Evolutionary conservation across 2,113 vertebrate species (phyloP).

Genomic region (Puntigrus tetrazona): DNA sequence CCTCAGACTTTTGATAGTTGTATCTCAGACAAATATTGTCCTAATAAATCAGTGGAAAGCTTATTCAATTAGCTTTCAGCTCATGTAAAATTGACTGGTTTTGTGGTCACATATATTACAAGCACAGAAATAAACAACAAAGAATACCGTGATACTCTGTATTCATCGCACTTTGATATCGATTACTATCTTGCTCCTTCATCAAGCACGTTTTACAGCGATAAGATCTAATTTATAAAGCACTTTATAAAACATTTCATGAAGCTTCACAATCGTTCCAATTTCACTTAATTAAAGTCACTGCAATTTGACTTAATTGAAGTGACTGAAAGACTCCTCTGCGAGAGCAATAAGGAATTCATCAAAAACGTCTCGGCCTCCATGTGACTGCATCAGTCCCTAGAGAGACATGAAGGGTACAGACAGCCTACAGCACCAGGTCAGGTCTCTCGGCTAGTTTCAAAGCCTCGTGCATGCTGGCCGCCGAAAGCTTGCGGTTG

Average conservation of each 20-base stretch:
- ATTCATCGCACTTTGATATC: background rate
- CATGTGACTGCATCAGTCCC: background rate
- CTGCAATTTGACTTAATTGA: constrained; percentile 10
- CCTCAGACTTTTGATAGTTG: no score
- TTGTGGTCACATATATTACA: no score
- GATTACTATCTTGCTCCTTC: background rate
- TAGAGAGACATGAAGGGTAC: background rate
- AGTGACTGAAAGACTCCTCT: background rate
- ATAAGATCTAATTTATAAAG: background rate
- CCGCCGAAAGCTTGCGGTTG: constrained; percentile 84
- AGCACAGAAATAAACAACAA: background rate
- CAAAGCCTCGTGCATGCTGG: constrained; percentile 87
- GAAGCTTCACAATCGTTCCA: background rate
- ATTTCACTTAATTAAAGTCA: background rate
- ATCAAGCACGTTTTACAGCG: background rate
- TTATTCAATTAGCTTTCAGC: no score
- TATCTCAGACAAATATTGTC: no score
- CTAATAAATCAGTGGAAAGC: no score
- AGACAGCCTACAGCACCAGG: constrained; percentile 72
- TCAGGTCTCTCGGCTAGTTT: constrained; percentile 82
- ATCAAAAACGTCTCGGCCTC: background rate
- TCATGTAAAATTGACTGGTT: no score
- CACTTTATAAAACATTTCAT: background rate
- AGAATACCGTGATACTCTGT: background rate
- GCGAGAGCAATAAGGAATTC: constrained; percentile 19